phyloP scores from a whole-genome alignment of 2,888 invertebrate genomes.

The Drosophila suboccidentalis region DNA sequence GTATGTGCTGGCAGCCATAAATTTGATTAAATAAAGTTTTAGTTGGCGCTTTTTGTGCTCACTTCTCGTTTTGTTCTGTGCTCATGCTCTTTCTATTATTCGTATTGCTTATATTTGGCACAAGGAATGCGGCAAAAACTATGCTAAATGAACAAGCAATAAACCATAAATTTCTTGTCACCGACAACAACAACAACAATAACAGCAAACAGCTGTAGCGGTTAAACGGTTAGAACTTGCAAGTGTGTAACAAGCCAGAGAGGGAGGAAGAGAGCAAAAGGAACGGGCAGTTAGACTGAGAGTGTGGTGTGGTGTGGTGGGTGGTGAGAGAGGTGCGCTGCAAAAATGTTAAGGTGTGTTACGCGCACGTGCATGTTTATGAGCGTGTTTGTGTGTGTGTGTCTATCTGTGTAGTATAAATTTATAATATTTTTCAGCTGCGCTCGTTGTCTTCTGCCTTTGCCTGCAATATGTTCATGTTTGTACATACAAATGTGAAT shows the following conservation, averaged over 20 bases:
- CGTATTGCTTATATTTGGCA: slow-evolving; percentile 50
- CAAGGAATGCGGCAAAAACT: slow-evolving; percentile 78
- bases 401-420: slow-evolving; percentile 54
- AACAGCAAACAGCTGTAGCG: slow-evolving; percentile 40
- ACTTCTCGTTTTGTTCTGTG: slow-evolving; percentile 8
- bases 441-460: slow-evolving; percentile 23
- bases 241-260: slow-evolving; percentile 42
- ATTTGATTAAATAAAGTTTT: slow-evolving; percentile 82
- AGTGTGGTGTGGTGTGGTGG: slow-evolving; percentile 9
- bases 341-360: slow-evolving; percentile 50
- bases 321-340: slow-evolving; percentile 21
- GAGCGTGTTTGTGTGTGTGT: slow-evolving; percentile 12
- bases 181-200: slow-evolving; percentile 37
- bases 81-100: slow-evolving; percentile 39
- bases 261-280: slow-evolving; percentile 4
- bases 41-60: slow-evolving; percentile 59
- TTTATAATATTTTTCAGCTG: slow-evolving; percentile 69
- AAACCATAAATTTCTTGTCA: slow-evolving; percentile 81
- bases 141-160: slow-evolving; percentile 79
- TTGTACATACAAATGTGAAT: slow-evolving; percentile 31
- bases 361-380: slow-evolving; percentile 30
- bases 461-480: slow-evolving; percentile 55
- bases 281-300: not conserved
- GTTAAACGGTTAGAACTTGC: slow-evolving; percentile 63
- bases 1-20: slow-evolving; percentile 60